A percentile compares a stretch with the other conserved stretches of the same genome.
Evolutionary conservation across 1,140 invertebrate species (phyloP).

Genomic region (Harpegnathos saltator): DNA sequence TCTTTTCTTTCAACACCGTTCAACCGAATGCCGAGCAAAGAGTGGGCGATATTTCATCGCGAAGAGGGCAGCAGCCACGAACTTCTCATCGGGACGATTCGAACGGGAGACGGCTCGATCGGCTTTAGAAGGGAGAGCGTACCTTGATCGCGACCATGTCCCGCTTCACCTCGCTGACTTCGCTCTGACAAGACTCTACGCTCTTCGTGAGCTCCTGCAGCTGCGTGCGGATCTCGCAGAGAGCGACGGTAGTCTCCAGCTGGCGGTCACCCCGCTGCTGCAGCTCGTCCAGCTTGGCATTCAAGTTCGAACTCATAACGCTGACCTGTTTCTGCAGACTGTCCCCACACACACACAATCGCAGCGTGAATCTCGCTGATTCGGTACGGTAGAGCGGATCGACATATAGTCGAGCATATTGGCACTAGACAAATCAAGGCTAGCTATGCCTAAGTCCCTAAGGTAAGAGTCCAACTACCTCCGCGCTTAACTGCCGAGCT

Average conservation of each 20-base stretch:
- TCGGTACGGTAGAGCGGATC: conserved; percentile 60
- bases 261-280: conserved; percentile 94
- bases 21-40: too few species aligned
- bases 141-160: conserved; percentile 96
- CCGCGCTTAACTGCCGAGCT: conserved; percentile 76
- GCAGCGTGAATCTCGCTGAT: conserved; percentile 72
- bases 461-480: conserved; percentile 64
- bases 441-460: conserved; percentile 64
- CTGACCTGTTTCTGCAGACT: conserved; percentile 98
- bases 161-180: conserved; percentile 95
- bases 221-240: conserved; percentile 95
- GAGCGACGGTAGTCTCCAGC: conserved; percentile 94
- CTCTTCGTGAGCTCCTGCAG: conserved; percentile 96
- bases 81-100: too few species aligned
- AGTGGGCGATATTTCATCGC: too few species aligned
- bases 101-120: too few species aligned
- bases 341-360: conserved; percentile 80
- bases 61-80: too few species aligned
- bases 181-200: conserved; percentile 96
- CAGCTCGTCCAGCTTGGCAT: conserved; percentile 95
- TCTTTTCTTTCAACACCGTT: too few species aligned
- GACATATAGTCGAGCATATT: conserved; percentile 70
- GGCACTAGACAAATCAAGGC: conserved; percentile 74
- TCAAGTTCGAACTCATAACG: conserved; percentile 98
- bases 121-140: conserved; percentile 40